Conservation (phyloP, 2,888 invertebrate species). For the Mimachlamys varia region DNA sequence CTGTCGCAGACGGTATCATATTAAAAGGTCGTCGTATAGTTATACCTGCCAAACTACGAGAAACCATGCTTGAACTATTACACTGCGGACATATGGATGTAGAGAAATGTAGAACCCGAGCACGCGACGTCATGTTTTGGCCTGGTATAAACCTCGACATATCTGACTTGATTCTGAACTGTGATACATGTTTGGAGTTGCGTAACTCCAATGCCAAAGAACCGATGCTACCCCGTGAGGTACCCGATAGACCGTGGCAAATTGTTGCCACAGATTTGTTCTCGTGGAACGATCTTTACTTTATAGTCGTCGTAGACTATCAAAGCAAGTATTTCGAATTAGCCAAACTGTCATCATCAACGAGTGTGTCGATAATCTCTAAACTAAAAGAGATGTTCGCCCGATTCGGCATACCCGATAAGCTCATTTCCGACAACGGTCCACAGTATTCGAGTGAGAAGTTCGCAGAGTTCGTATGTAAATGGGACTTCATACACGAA, state of each 20-base stretch:
- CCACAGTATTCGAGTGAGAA: slow-evolving; percentile 50
- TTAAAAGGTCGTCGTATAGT: slow-evolving; percentile 48
- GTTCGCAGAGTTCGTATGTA: too few species aligned
- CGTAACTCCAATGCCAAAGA: slow-evolving; percentile 55
- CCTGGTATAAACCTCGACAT: slow-evolving; percentile 55
- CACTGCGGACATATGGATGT: slow-evolving; percentile 4
- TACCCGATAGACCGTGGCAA: slow-evolving; percentile 55
- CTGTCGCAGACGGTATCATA: slow-evolving; percentile 45
- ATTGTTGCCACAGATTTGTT: slow-evolving; percentile 58
- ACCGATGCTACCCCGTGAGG: slow-evolving; percentile 50
- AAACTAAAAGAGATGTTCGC: slow-evolving; percentile 45
- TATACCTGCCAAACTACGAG: slow-evolving; percentile 42
- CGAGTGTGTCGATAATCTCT: slow-evolving; percentile 46
- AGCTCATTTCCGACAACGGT: slow-evolving; percentile 56
- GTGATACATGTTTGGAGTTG: slow-evolving; percentile 49
- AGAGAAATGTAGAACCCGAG: slow-evolving; percentile 23
- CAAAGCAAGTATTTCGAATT: slow-evolving; percentile 52
- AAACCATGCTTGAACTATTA: slow-evolving; percentile 41
- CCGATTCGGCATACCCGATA: slow-evolving; percentile 49
- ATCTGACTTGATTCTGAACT: slow-evolving; percentile 49
- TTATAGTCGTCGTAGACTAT: slow-evolving; percentile 52
- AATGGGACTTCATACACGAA: too few species aligned
- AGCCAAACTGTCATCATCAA: slow-evolving; percentile 39
- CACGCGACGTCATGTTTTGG: slow-evolving; percentile 58
- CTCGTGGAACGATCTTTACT: slow-evolving; percentile 48